Base-by-base conservation (phyloP, 2,888 invertebrate species). In the Microchrysa polita region DNA sequence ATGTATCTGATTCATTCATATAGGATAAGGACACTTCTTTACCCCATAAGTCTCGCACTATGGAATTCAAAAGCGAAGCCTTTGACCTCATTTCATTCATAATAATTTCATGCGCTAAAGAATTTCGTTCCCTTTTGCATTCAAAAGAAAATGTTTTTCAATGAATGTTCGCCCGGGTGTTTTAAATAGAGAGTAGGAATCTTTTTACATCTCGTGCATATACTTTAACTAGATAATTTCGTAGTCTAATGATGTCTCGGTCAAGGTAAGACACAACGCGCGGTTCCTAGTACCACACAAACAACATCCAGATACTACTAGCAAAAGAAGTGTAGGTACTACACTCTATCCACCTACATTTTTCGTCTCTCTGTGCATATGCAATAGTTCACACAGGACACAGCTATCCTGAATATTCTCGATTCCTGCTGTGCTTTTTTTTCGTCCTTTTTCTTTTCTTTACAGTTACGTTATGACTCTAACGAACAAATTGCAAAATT, bases 401-500 rank as follows among this genome's bases (percentile, higher is more conserved):
- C 48, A 48, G 12, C 48, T 48, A 48, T 12, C 20, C 22, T 18
- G 22, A 34, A 34, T n/a, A n/a, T 67, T 67, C 48, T 20, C n/a
- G 16, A 14, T 52, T 18, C 48, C n/a, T n/a, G n/a, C n/a, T n/a
- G n/a, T n/a, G n/a, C n/a, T n/a, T n/a, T n/a, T n/a, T n/a, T n/a
- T n/a, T n/a, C n/a, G n/a, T n/a, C n/a, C 48, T 22, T 22, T 67
- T 48, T 22, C 14, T 65, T 16, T 48, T 34, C 22, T 48, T 65
- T 65, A n/a, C 52, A 44, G 18, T 53, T 67, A 55, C 27, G 55
- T 67, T 60, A 60, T 60, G 52, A 23, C 40, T 59, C 34, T 48
- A 72, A 61, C 44, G 63, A 61, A 61, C 72, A 72, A 72, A 72
- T 72, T 72, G 72, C 61, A 60, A 72, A 72, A 72, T 72, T 72